phyloP scores from a whole-genome alignment of 2,797 vertebrate species.

The Semotilus atromaculatus region DNA sequence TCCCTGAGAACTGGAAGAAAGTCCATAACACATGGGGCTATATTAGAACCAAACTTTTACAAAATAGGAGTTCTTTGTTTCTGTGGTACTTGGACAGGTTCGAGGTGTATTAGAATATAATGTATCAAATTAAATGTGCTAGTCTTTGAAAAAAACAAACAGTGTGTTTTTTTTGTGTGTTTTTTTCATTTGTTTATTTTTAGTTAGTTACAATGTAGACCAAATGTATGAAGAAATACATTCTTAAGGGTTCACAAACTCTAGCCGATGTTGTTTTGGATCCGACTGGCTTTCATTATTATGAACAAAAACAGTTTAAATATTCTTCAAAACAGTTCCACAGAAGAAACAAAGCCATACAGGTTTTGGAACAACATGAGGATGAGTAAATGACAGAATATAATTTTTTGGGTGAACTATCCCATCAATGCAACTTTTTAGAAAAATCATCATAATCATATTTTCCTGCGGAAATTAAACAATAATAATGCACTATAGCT shows the following conservation, averaged over 20 bases:
- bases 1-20: constrained; percentile 23
- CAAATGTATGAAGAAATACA: background rate
- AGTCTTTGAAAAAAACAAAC: too few species aligned
- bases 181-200: background rate
- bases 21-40: constrained; percentile 32
- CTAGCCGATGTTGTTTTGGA: background rate
- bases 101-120: background rate
- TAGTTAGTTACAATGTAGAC: background rate
- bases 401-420: too few species aligned
- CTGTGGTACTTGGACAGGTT: background rate
- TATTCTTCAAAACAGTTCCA: background rate
- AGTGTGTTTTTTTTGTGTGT: background rate
- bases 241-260: background rate
- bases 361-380: background rate
- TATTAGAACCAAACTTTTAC: constrained; percentile 20
- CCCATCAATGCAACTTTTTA: background rate
- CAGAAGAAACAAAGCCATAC: background rate
- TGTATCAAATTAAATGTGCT: background rate
- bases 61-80: constrained; percentile 5
- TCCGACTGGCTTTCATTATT: background rate
- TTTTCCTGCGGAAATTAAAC: background rate
- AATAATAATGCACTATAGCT: background rate
- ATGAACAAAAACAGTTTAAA: background rate
- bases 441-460: background rate
- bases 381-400: background rate